phyloP scores from a whole-genome alignment of 1,140 invertebrate genomes.

The Drosophila paulistorum region DNA sequence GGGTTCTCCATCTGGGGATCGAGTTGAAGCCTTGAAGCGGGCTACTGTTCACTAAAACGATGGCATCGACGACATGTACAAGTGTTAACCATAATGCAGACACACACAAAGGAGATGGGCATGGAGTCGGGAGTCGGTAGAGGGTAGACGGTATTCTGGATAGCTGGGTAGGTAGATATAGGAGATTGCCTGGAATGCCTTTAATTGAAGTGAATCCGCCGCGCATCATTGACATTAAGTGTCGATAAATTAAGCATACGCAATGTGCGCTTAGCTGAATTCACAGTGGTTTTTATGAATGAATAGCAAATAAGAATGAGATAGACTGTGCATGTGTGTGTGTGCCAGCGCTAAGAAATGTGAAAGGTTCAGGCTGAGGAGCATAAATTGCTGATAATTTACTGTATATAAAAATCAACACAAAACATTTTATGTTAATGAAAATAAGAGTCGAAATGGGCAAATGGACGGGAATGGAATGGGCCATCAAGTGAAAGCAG shows the following conservation, averaged over 20 bases:
- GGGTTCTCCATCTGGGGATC: neutral
- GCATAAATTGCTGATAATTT: conserved; percentile 77
- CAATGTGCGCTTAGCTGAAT: conserved; percentile 45
- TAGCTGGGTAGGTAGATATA: neutral
- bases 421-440: conserved; percentile 81
- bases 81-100: conserved; percentile 80
- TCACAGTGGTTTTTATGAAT: conserved; percentile 60
- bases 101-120: conserved; percentile 22
- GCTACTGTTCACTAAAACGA: conserved; percentile 51
- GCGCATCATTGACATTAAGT: conserved; percentile 80
- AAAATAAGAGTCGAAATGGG: conserved; percentile 63
- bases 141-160: neutral
- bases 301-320: conserved; percentile 22
- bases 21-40: conserved; percentile 1
- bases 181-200: conserved; percentile 17
- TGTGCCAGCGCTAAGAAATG: conserved; percentile 24
- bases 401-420: conserved; percentile 78
- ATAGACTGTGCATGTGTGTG: too few relatives aligned
- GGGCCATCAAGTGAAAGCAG: conserved; percentile 53
- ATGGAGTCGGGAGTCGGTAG: neutral
- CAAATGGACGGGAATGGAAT: neutral
- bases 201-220: conserved; percentile 77
- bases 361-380: conserved; percentile 56
- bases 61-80: conserved; percentile 55
- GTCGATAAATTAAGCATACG: conserved; percentile 81